Evolutionary conservation across 2,113 vertebrate species (phyloP), one percentile per base, ranked within the genome.

Genomic region (Thunnus thynnus): DNA sequence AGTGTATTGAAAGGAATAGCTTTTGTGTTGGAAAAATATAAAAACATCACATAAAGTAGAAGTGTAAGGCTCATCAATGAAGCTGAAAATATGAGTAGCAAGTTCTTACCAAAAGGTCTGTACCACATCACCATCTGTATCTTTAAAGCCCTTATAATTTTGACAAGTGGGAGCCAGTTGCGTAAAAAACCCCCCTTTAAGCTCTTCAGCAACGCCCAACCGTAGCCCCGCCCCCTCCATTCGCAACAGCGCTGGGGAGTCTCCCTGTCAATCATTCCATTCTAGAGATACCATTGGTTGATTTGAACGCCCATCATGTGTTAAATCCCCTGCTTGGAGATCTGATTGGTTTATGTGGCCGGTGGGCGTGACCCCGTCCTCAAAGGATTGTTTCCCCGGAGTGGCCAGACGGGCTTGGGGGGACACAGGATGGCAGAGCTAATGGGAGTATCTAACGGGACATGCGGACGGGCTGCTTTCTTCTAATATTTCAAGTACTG

Each of bases 401-500:
- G 83, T 80, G 87, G 78, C 69, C 78, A 85, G 89, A 92, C 90
- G 63, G 82, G 83, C 88, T 84, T 80, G 83, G 91, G 84, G 91
- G 92, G 86, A 91, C 83, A 85, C 89, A 80, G 94, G 94, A 95
- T 94, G 93, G 93, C 90, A 91, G 92, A 74, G 89, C 91, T 92
- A 91, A 88, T 82, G 60, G 84, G 87, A 93, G 92, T 84, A 87
- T 27, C 85, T 93, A 92, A 87, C 90, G 90, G 94, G 94, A 94
- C 94, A 91, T 94, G 93, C 90, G 91, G 92, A 89, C 90, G 71
- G 72, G 76, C 85, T 86, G 91, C 88, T 88, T 87, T 90, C 79
- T 84, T 80, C 79, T 85, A 72, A 85, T 78, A 88, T 78, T 89
- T 85, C 83, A 84, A 84, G 75, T 85, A 61, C 87, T 83, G 94